Base-by-base conservation (phyloP, 1,140 invertebrate genomes). In the Varroa destructor region DNA sequence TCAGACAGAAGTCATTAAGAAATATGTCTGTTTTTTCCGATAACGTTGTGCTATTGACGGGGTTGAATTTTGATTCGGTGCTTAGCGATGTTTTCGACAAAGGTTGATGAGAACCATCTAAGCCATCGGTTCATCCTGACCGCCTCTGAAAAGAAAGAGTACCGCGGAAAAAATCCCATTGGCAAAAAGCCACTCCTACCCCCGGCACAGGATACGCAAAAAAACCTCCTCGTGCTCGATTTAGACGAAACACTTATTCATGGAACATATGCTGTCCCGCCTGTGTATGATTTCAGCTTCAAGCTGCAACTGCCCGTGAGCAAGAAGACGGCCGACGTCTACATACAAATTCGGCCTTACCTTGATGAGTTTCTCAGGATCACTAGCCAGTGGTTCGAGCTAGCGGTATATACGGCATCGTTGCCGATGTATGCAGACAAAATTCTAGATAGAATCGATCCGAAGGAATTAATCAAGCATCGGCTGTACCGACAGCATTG, bases 201-300 rank as follows among this genome's bases (percentile, higher is more conserved):
- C 40, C 61, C 61, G 37, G n/a, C 61, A n/a, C 40, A 67, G 46
- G 61, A 67, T 40, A 40, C 61, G 40, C 61, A 40, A 12, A 40
- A 67, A 67, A 67, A 67, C 37, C 14, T 40, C 37, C 61, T 67
- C 12, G 61, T 67, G 12, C 61, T 67, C 10, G 61, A 67, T 46
- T 67, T 67, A 12, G 61, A 67, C 61, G 61, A 67, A 40, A 67
- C 61, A 14, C 61, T 67, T 12, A 40, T 67, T 43, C 61, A 67
- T 46, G 61, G 40, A 14, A 46, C 40, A 4, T 67, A 67, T 37
- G 46, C 40, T 36, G 36, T 46, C 14, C 61, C 61, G 40, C 61
- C 61, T 12, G 2, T 43, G 40, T 67, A 43, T 37, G 61, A 67
- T 46, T 67, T 67, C 61, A n/a, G 12, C 40, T 67, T 67, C 36